phyloP scores from a whole-genome alignment of 2,888 invertebrate genomes.

The Oscheius sp. region DNA sequence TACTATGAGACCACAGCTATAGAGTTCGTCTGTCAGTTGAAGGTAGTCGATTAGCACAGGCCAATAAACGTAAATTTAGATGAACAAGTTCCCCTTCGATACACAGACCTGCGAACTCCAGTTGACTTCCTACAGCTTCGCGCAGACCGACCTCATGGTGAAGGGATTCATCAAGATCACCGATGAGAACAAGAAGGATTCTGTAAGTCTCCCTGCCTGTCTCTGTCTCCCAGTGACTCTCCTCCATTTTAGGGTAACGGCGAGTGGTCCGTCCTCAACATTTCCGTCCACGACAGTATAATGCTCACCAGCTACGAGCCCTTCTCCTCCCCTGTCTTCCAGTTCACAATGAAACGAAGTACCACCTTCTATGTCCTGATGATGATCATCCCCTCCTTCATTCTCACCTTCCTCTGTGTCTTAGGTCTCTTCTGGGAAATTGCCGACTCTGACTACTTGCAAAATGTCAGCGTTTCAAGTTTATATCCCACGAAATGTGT shows the following conservation, averaged over 20 bases:
- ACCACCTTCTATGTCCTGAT: conserved; percentile 16
- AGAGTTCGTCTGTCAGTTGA: conserved; percentile 22
- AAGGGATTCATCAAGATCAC: too few relatives aligned
- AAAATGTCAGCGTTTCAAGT: too few relatives aligned
- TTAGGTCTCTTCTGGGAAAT: conserved; percentile 17
- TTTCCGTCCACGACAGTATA: background rate
- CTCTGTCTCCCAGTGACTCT: too few relatives aligned
- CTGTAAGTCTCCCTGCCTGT: too few relatives aligned
- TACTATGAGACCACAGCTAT: conserved; percentile 7
- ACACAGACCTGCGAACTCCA: conserved; percentile 2
- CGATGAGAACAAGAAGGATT: too few relatives aligned
- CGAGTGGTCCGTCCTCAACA: conserved; percentile 17
- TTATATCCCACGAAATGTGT: background rate
- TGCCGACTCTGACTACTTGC: too few relatives aligned
- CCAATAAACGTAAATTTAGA: background rate
- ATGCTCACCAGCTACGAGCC: too few relatives aligned
- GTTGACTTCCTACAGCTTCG: too few relatives aligned
- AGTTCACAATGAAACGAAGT: conserved; percentile 2
- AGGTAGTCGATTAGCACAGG: background rate
- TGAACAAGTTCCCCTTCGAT: conserved; percentile 18
- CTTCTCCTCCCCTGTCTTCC: background rate
- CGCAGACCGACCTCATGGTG: too few relatives aligned
- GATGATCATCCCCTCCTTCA: conserved; percentile 27
- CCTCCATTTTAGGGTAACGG: conserved; percentile 12
- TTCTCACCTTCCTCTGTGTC: conserved; percentile 21